phyloP scores from a whole-genome alignment of 1,140 invertebrate species.

The Drosophila virilis region DNA sequence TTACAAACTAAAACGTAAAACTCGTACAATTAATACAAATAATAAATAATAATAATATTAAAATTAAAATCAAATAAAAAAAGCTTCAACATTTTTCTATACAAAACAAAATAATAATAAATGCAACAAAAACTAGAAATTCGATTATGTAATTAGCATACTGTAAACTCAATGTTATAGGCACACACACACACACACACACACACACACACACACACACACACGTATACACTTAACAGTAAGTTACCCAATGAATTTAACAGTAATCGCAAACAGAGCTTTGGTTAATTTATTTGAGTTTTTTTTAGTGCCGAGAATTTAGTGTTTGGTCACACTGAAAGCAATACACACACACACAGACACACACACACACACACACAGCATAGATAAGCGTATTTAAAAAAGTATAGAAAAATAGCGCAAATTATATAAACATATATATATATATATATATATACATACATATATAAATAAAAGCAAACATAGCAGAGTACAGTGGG shows the following conservation, averaged over 20 bases:
- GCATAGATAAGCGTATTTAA: conserved; percentile 39
- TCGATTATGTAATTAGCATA: conserved; percentile 58
- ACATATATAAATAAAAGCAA: neutral
- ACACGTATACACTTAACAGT: conserved; percentile 6
- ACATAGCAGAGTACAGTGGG: conserved; percentile 33
- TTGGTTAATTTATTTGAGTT: neutral
- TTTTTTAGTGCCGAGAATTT: neutral
- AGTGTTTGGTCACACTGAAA: neutral
- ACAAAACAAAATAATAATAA: conserved; percentile 35
- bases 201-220: conserved; percentile 21
- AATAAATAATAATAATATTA: neutral
- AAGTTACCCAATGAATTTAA: conserved; percentile 22
- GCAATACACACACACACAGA: conserved; percentile 49
- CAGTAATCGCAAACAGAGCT: neutral
- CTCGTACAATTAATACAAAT: conserved; percentile 35
- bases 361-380: conserved; percentile 46
- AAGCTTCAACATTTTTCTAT: conserved; percentile 66
- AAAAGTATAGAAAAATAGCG: conserved; percentile 48
- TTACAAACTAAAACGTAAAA: conserved; percentile 58
- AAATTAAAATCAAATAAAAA: conserved; percentile 24
- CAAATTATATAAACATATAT: conserved; percentile 58
- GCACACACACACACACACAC: conserved; percentile 45
- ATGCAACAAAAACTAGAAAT: conserved; percentile 50
- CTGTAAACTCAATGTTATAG: conserved; percentile 69
- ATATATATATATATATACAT: neutral